phyloP scores from a whole-genome alignment of 2,888 invertebrate species.

The Stenchaetothrips biformis region DNA sequence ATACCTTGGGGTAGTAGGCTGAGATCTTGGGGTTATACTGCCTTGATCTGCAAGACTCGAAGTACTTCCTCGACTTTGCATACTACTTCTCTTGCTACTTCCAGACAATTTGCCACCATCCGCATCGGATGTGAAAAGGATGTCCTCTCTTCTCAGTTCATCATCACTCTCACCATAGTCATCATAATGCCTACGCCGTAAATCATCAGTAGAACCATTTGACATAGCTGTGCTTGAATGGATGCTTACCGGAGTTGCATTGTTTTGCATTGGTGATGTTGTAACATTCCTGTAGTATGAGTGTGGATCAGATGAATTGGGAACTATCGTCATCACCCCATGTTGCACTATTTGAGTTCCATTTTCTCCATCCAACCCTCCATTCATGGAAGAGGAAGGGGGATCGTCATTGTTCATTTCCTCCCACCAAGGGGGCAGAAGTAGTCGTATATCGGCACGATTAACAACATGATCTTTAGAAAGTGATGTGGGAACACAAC shows the following conservation, averaged over 20 bases:
- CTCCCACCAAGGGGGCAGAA: slow-evolving; percentile 95
- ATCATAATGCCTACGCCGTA: slow-evolving; percentile 54
- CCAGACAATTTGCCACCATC: slow-evolving; percentile 68
- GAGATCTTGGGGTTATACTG: slow-evolving; percentile 82
- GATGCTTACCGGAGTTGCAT: slow-evolving; percentile 47
- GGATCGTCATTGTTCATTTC: slow-evolving; percentile 70
- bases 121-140: slow-evolving; percentile 73
- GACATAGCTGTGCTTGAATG: slow-evolving; percentile 53
- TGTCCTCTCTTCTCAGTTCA: slow-evolving; percentile 79
- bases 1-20: slow-evolving; percentile 84
- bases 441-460: slow-evolving; percentile 81
- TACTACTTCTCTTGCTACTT: slow-evolving; percentile 84
- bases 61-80: slow-evolving; percentile 87
- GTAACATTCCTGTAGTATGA: slow-evolving; percentile 54
- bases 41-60: slow-evolving; percentile 76
- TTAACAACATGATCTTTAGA: slow-evolving; percentile 64
- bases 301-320: slow-evolving; percentile 38
- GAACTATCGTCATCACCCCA: slow-evolving; percentile 31
- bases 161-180: slow-evolving; percentile 85
- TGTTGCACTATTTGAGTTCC: slow-evolving; percentile 26
- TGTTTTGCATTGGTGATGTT: slow-evolving; percentile 56
- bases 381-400: slow-evolving; percentile 40
- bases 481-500: slow-evolving; percentile 50
- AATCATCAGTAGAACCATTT: slow-evolving; percentile 57
- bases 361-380: slow-evolving; percentile 25